Conservation (phyloP, 2,113 vertebrate species). For the Elanus axillaris region DNA sequence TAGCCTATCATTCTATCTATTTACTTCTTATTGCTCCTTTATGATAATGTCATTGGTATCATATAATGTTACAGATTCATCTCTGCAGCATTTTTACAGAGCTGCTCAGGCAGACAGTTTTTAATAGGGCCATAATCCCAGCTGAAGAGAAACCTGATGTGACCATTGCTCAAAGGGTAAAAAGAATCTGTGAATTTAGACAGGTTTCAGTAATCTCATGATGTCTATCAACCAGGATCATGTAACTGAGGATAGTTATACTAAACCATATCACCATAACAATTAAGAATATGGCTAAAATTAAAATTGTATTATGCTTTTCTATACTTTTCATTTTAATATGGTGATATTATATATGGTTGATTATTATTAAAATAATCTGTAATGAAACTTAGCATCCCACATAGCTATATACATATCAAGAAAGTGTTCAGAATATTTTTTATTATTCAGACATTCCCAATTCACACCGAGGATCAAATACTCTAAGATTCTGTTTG, state of each 20-base stretch:
- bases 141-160: background rate
- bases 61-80: background rate
- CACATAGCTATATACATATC: background rate
- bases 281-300: background rate
- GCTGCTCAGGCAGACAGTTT: background rate
- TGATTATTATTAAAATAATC: background rate
- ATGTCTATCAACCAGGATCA: background rate
- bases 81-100: background rate
- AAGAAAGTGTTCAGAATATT: background rate
- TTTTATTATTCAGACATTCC: background rate
- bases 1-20: background rate
- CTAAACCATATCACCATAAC: background rate
- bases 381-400: background rate
- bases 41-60: conserved; percentile 1
- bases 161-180: background rate
- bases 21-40: conserved; percentile 32
- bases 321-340: background rate
- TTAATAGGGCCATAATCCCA: background rate
- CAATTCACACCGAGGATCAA: background rate
- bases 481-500: background rate
- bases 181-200: background rate
- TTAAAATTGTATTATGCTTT: background rate
- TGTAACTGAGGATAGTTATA: background rate
- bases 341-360: background rate
- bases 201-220: background rate